A percentile compares a stretch with the other conserved stretches of the same genome.
Evolutionary conservation across 1,140 invertebrate species (phyloP).

Genomic region (Myzus persicae): DNA sequence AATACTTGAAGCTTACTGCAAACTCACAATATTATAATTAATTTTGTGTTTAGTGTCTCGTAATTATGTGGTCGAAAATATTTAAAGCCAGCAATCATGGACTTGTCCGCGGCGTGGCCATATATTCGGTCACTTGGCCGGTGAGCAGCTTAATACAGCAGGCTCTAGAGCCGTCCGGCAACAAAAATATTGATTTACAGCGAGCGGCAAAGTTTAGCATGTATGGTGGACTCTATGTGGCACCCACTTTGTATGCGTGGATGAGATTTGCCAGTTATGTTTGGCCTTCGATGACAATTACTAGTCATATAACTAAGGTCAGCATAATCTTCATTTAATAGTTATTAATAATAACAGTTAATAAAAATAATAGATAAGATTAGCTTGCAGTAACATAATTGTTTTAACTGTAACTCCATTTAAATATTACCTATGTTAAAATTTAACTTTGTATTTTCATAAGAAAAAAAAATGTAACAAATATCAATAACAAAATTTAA

Average conservation of each 20-base stretch:
- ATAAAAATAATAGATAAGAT: neutral
- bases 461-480: neutral
- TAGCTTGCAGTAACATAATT: neutral
- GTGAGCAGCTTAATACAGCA: constrained; percentile 71
- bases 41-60: neutral
- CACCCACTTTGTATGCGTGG: constrained; percentile 77
- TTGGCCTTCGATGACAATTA: constrained; percentile 73
- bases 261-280: constrained; percentile 70
- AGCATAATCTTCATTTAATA: neutral
- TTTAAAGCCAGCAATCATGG: constrained; percentile 35
- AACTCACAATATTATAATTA: neutral
- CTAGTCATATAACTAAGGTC: constrained; percentile 48
- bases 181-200: constrained; percentile 62
- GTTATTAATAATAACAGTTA: neutral
- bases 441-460: neutral
- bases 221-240: constrained; percentile 75
- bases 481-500: neutral
- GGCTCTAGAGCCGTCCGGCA: constrained; percentile 63
- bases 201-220: constrained; percentile 72
- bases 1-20: neutral
- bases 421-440: neutral
- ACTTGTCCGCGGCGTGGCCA: constrained; percentile 72
- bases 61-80: constrained; percentile 51
- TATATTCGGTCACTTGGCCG: constrained; percentile 76
- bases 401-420: neutral